phyloP scores from a whole-genome alignment of 1,140 invertebrate species.

The Drosophila ambigua region DNA sequence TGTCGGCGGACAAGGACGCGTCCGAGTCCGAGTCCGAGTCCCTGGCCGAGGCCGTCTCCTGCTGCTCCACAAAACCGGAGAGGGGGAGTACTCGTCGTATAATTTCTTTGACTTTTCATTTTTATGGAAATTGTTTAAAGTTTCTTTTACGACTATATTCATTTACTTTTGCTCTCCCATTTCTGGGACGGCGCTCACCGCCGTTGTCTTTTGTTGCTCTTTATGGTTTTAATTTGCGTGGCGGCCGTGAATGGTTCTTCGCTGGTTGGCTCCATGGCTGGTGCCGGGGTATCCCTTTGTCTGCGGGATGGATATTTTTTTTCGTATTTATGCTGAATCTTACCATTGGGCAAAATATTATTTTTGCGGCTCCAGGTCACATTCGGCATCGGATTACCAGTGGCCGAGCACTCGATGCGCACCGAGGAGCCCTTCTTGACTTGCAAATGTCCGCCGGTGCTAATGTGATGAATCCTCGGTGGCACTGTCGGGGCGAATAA shows the following conservation, averaged over 20 bases:
- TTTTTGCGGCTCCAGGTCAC: constrained; percentile 88
- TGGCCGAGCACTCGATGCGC: constrained; percentile 87
- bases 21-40: too few species aligned
- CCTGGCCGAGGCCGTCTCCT: too few species aligned
- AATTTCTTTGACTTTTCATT: constrained; percentile 77
- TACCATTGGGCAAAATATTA: constrained; percentile 87
- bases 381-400: constrained; percentile 87
- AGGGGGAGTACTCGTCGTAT: constrained; percentile 26
- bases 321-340: constrained; percentile 79
- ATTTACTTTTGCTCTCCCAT: constrained; percentile 55
- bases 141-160: constrained; percentile 69
- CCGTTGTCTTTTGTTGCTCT: constrained; percentile 55
- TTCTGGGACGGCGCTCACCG: background rate
- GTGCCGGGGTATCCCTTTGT: constrained; percentile 22
- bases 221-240: constrained; percentile 73
- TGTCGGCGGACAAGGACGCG: constrained; percentile 3
- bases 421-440: constrained; percentile 87
- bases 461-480: constrained; percentile 86
- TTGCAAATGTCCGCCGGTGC: constrained; percentile 86
- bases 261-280: constrained; percentile 13
- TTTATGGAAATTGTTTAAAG: constrained; percentile 81
- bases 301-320: constrained; percentile 4
- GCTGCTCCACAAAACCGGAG: background rate
- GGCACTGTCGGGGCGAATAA: constrained; percentile 84
- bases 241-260: constrained; percentile 20